Evolutionary conservation across 2,888 invertebrate genomes (phyloP).

Genomic region (Drosophila emarginata): DNA sequence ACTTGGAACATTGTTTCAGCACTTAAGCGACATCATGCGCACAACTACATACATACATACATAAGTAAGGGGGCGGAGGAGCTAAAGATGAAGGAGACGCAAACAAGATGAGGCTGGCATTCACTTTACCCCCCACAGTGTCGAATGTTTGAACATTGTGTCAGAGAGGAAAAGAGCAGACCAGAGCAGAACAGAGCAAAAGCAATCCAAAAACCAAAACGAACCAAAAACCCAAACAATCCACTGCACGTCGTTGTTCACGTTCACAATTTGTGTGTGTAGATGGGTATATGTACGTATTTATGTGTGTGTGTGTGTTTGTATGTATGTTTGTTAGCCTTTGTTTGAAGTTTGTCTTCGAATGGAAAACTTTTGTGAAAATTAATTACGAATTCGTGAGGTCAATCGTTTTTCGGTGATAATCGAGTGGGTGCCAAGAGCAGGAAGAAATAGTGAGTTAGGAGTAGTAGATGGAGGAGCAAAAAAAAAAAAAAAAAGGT

Average conservation of each 20-base stretch:
- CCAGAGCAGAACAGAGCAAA: slow-evolving; percentile 31
- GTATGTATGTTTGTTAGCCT: slow-evolving; percentile 36
- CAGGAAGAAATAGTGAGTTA: slow-evolving; percentile 13
- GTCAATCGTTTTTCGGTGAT: slow-evolving; percentile 78
- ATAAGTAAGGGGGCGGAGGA: slow-evolving; percentile 35
- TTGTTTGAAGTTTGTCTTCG: slow-evolving; percentile 75
- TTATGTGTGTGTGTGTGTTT: slow-evolving; percentile 15
- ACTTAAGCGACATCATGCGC: slow-evolving; percentile 74
- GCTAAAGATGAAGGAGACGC: slow-evolving; percentile 23
- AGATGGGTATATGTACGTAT: slow-evolving; percentile 16
- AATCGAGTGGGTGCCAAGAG: slow-evolving; percentile 74
- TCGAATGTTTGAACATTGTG: slow-evolving; percentile 71
- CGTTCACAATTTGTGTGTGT: slow-evolving; percentile 38
- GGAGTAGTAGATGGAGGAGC: slow-evolving; percentile 1
- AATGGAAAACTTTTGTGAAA: slow-evolving; percentile 77
- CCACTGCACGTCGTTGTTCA: slow-evolving; percentile 31
- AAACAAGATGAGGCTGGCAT: slow-evolving; percentile 41
- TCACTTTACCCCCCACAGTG: slow-evolving; percentile 61
- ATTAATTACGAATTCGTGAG: slow-evolving; percentile 80
- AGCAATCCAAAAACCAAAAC: slow-evolving; percentile 46
- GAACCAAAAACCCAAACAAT: slow-evolving; percentile 43
- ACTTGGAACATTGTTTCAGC: slow-evolving; percentile 77
- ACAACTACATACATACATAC: slow-evolving; percentile 23
- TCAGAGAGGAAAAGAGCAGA: slow-evolving; percentile 35
- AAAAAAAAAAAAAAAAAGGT: not conserved